Evolutionary conservation across 2,888 invertebrate species (phyloP).

Genomic region (Standfussiana lucernea): DNA sequence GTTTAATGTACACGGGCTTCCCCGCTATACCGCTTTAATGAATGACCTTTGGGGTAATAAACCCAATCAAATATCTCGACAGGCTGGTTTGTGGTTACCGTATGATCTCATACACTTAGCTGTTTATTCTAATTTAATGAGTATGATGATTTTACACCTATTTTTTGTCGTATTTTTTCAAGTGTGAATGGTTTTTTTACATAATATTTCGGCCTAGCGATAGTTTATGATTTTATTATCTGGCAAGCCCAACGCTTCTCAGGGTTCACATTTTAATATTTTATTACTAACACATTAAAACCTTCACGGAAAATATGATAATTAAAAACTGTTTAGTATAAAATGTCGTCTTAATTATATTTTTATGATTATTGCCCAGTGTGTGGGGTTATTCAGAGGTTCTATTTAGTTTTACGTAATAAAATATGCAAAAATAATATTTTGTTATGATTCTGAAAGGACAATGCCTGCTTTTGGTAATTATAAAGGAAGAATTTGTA

Average conservation of each 20-base stretch:
- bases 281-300: slow-evolving; percentile 46
- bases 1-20: slow-evolving; percentile 37
- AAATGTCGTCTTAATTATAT: slow-evolving; percentile 61
- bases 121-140: slow-evolving; percentile 14
- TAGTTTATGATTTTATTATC: slow-evolving; percentile 41
- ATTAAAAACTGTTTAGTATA: slow-evolving; percentile 52
- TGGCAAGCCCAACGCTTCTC: slow-evolving; percentile 31
- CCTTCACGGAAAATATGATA: slow-evolving; percentile 60
- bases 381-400: slow-evolving; percentile 44
- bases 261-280: slow-evolving; percentile 55
- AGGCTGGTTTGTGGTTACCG: slow-evolving; percentile 18
- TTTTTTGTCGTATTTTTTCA: slow-evolving; percentile 12
- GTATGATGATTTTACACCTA: slow-evolving; percentile 3
- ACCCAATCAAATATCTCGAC: slow-evolving; percentile 25
- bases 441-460: slow-evolving; percentile 47
- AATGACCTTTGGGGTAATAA: slow-evolving; percentile 44
- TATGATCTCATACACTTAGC: slow-evolving; percentile 25
- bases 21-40: slow-evolving; percentile 37
- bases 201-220: background rate
- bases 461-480: slow-evolving; percentile 58
- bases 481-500: slow-evolving; percentile 54
- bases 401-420: slow-evolving; percentile 35
- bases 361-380: slow-evolving; percentile 63
- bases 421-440: slow-evolving; percentile 54
- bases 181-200: background rate